Evolutionary conservation across 1,140 invertebrate genomes (phyloP), one percentile per base, ranked within the genome.

Genomic region (Diabrotica virgifera): DNA sequence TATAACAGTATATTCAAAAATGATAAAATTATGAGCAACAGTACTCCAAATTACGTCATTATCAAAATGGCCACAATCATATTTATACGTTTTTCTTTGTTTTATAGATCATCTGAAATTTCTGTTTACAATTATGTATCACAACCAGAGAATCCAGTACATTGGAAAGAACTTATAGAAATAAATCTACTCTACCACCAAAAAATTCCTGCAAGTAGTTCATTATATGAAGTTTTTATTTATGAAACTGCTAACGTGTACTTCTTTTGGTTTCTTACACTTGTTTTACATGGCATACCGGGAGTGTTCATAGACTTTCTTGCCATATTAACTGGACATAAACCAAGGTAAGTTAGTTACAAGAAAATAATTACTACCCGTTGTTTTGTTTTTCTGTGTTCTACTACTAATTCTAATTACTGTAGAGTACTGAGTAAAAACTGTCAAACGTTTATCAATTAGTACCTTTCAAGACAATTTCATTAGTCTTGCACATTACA

Each of bases 91-190:
- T 24, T 24, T 24, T 4, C 24, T 24, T 46, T 46, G n/a, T 6
- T 59, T 77, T 76, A 38, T 68, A 84, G 83, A 9, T 79, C 80
- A 46, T 73, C 67, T 3, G 71, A 77, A 13, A 84, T 85, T n/a
- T 79, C 85, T 5, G 86, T 90, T 38, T 90, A 89, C 77, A 90
- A 92, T 74, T 90, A 86, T 73, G 87, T 90, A 1, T 88, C 88
- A 5, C 87, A 85, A 6, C 75, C 78, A 2, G 85, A 90, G 53
- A 89, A 89, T 68, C 85, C 85, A 14, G 78, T 91, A 8, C 87
- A 84, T 5, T 91, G 89, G 88, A 72, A 80, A 0, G 82, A 87
- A 37, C 90, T 87, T 71, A 79, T 81, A 66, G 60, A 76, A 4
- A 76, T 82, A 5, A 85, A 84, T 65, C 71, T 81, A 53, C 73